Percentiles rank a stretch among this genome's conserved stretches.
phyloP scores from a whole-genome alignment of 2,888 invertebrate genomes.

The Clepsis dumicolana region DNA sequence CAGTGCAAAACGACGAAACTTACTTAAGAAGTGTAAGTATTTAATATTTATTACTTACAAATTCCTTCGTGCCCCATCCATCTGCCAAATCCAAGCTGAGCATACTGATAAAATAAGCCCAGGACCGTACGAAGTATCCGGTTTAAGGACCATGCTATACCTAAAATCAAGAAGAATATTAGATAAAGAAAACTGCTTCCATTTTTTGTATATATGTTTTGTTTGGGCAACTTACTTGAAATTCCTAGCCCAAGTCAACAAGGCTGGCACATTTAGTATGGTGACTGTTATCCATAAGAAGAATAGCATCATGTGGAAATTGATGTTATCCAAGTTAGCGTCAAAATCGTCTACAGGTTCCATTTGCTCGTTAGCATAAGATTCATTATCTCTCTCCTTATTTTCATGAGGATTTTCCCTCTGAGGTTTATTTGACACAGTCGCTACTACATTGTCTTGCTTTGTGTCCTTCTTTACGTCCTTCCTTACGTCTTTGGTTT shows the following conservation, averaged over 20 bases:
- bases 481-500: background rate
- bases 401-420: constrained; percentile 48
- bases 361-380: constrained; percentile 9
- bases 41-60: constrained; percentile 86
- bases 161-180: constrained; percentile 63
- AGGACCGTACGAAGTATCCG: constrained; percentile 88
- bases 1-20: background rate
- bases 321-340: constrained; percentile 80
- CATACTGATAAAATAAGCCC: constrained; percentile 86
- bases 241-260: constrained; percentile 93
- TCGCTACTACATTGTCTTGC: constrained; percentile 8
- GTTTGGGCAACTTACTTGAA: constrained; percentile 87
- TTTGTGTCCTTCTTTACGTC: background rate
- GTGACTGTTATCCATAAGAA: constrained; percentile 89
- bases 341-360: background rate
- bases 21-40: too few relatives aligned
- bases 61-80: constrained; percentile 87
- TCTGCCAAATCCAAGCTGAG: constrained; percentile 89
- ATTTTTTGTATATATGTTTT: background rate
- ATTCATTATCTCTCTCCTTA: background rate
- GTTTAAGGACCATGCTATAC: constrained; percentile 81
- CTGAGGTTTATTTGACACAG: constrained; percentile 13
- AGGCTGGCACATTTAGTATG: constrained; percentile 89
- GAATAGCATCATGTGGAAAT: constrained; percentile 91
- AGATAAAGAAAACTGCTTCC: background rate